Evolutionary conservation across 2,113 vertebrate genomes (phyloP), one percentile per base, ranked within the genome.

Genomic region (Chamaea fasciata): DNA sequence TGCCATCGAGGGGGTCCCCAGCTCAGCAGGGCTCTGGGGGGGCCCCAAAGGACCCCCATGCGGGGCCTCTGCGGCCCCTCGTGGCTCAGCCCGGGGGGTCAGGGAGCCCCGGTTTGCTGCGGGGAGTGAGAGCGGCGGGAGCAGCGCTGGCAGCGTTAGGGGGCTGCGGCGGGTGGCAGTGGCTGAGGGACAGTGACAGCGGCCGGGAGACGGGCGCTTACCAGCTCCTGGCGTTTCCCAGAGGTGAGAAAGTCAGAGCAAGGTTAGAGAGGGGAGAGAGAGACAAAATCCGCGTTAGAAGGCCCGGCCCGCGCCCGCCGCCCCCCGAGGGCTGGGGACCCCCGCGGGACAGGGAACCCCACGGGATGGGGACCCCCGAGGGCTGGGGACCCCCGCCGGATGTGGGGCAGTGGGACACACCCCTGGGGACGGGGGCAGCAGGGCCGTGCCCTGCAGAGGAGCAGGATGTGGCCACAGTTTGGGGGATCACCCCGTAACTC

Each of bases 191-290:
- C 75, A 17, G 88, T 69, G 80, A 11, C 77, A 69, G 87, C 15
- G 24, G 87, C 92, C 18, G 77, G 55, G 47, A 53, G 49, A 62
- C 6, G 70, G 83, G 78, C 92, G 89, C 92, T 94, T 94, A 94
- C 92, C 92, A 94, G 92, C 92, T 94, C 92, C 88, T 94, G 69
- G 92, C 53, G 92, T 94, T 94, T 77, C 92, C 92, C 92, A 87
- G 88, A 87, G 88, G 88, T 94, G 88, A 94, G 88, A 94, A 94
- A 94, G 88, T 67, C 92, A 91, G 92, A 94, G 92, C 88, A 94
- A 91, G 83, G 92, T 93, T 93, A 92, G 86, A 83, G 27, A 89
- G 52, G 64, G 87, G 83, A 87, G 87, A 90, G 77, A 93, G 92
- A 94, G 92, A 94, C 71, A 94, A 90, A 83, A 90, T 74, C 49